phyloP scores from a whole-genome alignment of 2,888 invertebrate species.

The Chrysomela aeneicollis region DNA sequence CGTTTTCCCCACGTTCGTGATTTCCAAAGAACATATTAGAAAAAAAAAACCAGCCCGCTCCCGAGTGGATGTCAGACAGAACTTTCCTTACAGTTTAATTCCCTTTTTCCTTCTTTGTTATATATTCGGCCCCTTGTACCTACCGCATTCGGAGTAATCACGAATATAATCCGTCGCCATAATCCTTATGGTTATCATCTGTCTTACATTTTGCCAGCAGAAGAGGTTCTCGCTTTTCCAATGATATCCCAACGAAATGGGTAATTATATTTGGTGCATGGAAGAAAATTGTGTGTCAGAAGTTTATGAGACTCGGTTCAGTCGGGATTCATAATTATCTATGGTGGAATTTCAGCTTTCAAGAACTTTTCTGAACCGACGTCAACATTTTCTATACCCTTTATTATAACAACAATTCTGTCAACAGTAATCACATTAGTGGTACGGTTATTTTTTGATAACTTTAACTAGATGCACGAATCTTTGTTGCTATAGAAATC shows the following conservation, averaged over 20 bases:
- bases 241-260: slow-evolving; percentile 12
- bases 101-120: slow-evolving; percentile 26
- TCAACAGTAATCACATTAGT: no score
- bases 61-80: slow-evolving; percentile 19
- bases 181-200: slow-evolving; percentile 28
- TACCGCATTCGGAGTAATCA: slow-evolving; percentile 27
- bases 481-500: no score
- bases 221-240: slow-evolving; percentile 20
- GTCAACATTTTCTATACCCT: no score
- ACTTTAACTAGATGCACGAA: no score
- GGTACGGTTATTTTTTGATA: no score
- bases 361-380: not conserved
- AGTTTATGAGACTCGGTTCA: not conserved
- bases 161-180: slow-evolving; percentile 28
- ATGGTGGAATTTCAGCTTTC: not conserved
- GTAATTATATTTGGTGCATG: slow-evolving; percentile 16
- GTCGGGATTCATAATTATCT: not conserved
- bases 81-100: slow-evolving; percentile 30
- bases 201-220: slow-evolving; percentile 22
- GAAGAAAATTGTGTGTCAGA: slow-evolving; percentile 17
- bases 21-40: slow-evolving; percentile 37
- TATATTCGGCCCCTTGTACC: slow-evolving; percentile 21
- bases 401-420: no score
- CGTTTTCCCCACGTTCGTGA: slow-evolving; percentile 34
- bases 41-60: slow-evolving; percentile 14